phyloP scores from a whole-genome alignment of 2,888 invertebrate species.

The Athalia circularis region DNA sequence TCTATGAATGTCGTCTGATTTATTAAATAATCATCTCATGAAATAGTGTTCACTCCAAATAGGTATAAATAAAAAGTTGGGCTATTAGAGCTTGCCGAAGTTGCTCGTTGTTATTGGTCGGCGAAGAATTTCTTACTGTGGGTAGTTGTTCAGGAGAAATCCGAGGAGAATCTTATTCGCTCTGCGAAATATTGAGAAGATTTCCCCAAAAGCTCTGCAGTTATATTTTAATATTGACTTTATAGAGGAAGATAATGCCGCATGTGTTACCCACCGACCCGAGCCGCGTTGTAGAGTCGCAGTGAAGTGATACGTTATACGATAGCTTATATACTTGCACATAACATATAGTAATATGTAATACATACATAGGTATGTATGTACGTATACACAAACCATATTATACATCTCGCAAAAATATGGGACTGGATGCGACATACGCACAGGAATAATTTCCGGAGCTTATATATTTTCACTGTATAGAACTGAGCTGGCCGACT shows the following conservation, averaged over 20 bases:
- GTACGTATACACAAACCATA: background rate
- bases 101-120: background rate
- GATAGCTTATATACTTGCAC: background rate
- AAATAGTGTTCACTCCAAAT: too few species aligned
- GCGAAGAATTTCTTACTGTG: background rate
- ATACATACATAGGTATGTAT: background rate
- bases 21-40: too few species aligned
- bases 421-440: slow-evolving; percentile 7
- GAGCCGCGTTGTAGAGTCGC: slow-evolving; percentile 4
- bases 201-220: slow-evolving; percentile 19
- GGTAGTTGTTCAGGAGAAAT: background rate
- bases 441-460: slow-evolving; percentile 23
- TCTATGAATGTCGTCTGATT: too few species aligned
- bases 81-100: background rate
- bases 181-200: slow-evolving; percentile 22
- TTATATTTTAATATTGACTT: slow-evolving; percentile 43
- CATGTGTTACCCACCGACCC: slow-evolving; percentile 38
- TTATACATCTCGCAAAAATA: slow-evolving; percentile 4
- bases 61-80: too few species aligned
- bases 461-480: slow-evolving; percentile 26
- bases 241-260: slow-evolving; percentile 43
- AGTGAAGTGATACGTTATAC: slow-evolving; percentile 32
- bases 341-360: slow-evolving; percentile 2
- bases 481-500: background rate
- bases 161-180: slow-evolving; percentile 10